These are phyloP conservation scores for Drosophila prostipennis DNA, from an alignment of 2,888 invertebrate species.

Conservation along the genomic window DNA sequence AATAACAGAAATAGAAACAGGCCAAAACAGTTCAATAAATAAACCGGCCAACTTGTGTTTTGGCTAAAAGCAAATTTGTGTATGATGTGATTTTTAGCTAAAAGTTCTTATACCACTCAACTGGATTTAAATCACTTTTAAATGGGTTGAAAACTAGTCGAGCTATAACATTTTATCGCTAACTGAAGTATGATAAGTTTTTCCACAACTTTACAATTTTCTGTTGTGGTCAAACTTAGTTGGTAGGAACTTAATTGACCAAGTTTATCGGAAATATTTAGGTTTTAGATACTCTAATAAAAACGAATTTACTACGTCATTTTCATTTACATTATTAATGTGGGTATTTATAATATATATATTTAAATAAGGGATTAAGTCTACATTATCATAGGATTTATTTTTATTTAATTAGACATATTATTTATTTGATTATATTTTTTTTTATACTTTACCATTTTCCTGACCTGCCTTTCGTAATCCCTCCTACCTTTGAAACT, in stretches of 20 bases:
- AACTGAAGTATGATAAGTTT: not conserved
- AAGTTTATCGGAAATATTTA: not conserved
- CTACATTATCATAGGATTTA: too few relatives aligned
- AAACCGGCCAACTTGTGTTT: conserved; percentile 13
- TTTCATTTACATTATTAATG: too few relatives aligned
- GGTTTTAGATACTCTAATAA: not conserved
- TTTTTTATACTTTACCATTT: not conserved
- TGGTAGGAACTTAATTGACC: conserved; percentile 2
- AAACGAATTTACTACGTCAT: too few relatives aligned
- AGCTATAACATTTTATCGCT: not conserved
- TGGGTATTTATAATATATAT: too few relatives aligned
- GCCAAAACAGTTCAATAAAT: conserved; percentile 28
- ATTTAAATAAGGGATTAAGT: too few relatives aligned
- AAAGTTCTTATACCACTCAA: conserved; percentile 2
- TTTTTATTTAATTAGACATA: too few relatives aligned
- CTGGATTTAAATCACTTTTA: not conserved
- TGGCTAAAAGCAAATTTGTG: conserved; percentile 35
- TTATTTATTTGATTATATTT: too few relatives aligned
- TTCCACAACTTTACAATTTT: not conserved
- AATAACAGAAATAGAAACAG: conserved; percentile 28
- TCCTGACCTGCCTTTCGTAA: not conserved
- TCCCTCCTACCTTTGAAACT: conserved; percentile 4
- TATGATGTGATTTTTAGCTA: not conserved
- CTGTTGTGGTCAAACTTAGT: conserved; percentile 4
- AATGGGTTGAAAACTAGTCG: not conserved